phyloP scores from a whole-genome alignment of 35 echinoderm and acorn worm species.

The Chiridota heheva region DNA sequence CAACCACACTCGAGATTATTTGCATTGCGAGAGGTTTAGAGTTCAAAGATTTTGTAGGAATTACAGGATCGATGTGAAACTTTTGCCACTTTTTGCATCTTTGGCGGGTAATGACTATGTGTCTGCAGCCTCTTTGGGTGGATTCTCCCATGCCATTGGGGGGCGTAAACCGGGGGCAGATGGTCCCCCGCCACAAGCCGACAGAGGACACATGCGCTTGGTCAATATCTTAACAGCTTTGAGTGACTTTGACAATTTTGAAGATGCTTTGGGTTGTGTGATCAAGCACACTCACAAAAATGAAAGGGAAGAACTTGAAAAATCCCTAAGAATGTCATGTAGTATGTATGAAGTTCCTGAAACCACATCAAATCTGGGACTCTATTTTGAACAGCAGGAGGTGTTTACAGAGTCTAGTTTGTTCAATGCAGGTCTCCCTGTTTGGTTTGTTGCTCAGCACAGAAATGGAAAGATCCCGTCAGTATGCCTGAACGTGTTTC shows the following conservation, averaged over 20 bases:
- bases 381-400: not conserved
- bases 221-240: slow-evolving; percentile 24
- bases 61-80: slow-evolving; percentile 55
- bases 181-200: not conserved
- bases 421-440: not conserved
- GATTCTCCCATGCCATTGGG: slow-evolving; percentile 47
- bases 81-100: slow-evolving; percentile 84
- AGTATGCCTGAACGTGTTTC: not conserved
- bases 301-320: slow-evolving; percentile 1
- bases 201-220: slow-evolving; percentile 45
- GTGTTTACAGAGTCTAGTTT: not conserved
- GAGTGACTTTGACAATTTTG: slow-evolving; percentile 2
- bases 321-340: not conserved
- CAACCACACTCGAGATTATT: not conserved
- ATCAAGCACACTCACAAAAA: not conserved
- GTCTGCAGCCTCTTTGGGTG: slow-evolving; percentile 35
- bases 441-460: not conserved
- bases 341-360: slow-evolving; percentile 21
- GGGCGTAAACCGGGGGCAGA: slow-evolving; percentile 21
- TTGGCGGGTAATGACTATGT: slow-evolving; percentile 87
- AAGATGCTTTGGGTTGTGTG: slow-evolving; percentile 42
- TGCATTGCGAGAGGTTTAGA: slow-evolving; percentile 52
- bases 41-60: slow-evolving; percentile 61
- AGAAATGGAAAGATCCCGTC: slow-evolving; percentile 12
- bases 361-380: not conserved